Evolutionary conservation across 2,113 vertebrate genomes (phyloP).

Genomic region (Tricholaema leucomelas): DNA sequence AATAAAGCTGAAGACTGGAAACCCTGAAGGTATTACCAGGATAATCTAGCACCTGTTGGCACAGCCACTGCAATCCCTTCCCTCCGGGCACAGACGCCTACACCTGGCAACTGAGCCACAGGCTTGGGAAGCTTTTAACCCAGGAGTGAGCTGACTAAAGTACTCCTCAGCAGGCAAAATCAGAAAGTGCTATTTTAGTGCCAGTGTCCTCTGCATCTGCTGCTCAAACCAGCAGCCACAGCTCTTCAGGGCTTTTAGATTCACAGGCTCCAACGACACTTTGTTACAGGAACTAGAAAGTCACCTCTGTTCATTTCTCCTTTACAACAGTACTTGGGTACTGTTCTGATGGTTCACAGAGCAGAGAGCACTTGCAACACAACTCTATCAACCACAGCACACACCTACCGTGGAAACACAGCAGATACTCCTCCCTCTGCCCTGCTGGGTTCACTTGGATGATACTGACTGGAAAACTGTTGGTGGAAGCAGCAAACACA

Average conservation of each 20-base stretch:
- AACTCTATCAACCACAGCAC: neutral
- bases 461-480: constrained; percentile 95
- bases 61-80: neutral
- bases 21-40: neutral
- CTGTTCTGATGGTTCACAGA: neutral
- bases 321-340: neutral
- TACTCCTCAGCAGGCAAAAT: neutral
- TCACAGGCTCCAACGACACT: neutral
- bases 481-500: constrained; percentile 90
- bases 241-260: neutral
- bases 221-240: neutral
- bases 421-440: constrained; percentile 96
- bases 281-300: neutral
- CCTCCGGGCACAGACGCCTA: neutral
- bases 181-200: neutral
- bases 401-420: constrained; percentile 94
- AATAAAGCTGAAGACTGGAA: neutral
- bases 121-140: neutral
- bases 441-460: constrained; percentile 90
- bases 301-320: neutral
- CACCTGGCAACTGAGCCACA: neutral
- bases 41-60: neutral
- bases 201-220: neutral
- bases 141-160: neutral
- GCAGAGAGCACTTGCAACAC: neutral